A percentile compares a stretch with the other conserved stretches of the same genome.
phyloP scores from a whole-genome alignment of 2,888 invertebrate species.

The Cheiracanthium punctorium region DNA sequence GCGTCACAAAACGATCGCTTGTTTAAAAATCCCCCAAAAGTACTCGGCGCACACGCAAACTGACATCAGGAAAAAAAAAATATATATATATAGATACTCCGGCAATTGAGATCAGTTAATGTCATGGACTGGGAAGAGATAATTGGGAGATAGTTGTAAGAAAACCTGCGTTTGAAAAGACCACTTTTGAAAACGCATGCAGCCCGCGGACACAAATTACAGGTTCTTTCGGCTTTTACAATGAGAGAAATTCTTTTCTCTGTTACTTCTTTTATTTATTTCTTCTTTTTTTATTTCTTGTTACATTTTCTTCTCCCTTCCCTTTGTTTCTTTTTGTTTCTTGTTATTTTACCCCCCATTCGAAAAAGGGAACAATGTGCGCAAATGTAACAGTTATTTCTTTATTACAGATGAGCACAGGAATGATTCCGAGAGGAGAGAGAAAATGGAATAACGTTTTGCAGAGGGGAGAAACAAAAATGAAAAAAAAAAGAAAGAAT shows the following conservation, averaged over 20 bases:
- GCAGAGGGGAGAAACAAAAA: too few relatives aligned
- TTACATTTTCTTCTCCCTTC: constrained; percentile 13
- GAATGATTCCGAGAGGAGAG: neutral
- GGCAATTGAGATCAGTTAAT: constrained; percentile 63
- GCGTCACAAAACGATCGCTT: constrained; percentile 67
- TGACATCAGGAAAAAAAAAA: constrained; percentile 7
- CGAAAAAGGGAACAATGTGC: neutral
- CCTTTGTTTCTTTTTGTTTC: constrained; percentile 23
- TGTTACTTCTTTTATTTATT: constrained; percentile 23
- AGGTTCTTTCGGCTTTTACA: constrained; percentile 60
- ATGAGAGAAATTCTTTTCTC: constrained; percentile 51
- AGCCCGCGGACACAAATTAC: constrained; percentile 67
- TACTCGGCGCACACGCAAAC: constrained; percentile 34
- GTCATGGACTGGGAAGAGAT: constrained; percentile 57
- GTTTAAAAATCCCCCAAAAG: constrained; percentile 30
- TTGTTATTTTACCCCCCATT: neutral
- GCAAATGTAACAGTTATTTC: constrained; percentile 4
- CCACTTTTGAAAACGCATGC: constrained; percentile 31
- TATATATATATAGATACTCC: too few relatives aligned
- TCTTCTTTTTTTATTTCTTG: constrained; percentile 5
- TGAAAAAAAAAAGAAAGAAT: too few relatives aligned
- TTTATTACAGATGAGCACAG: neutral
- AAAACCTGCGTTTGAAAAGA: constrained; percentile 23
- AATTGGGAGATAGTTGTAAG: constrained; percentile 58
- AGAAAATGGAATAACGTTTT: neutral